Base-by-base conservation (phyloP, 64 coral and sea anemone genomes). In the Hydrozoanthus tunicans region DNA sequence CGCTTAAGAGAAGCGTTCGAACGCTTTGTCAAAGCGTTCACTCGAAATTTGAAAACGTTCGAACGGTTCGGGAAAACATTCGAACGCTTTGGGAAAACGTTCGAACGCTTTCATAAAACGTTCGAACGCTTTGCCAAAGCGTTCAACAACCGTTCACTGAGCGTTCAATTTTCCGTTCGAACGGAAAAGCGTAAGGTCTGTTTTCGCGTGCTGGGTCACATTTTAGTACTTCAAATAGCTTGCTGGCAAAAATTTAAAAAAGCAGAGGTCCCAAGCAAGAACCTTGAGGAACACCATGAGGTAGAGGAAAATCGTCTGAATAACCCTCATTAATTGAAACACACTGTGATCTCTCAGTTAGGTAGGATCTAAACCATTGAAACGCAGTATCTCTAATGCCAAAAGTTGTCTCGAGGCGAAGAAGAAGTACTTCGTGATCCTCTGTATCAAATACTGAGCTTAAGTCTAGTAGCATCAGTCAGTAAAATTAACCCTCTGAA, bases 401-500 rank as follows among this genome's bases (percentile, higher is more conserved):
- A 74, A 74, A 74, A 74, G 6, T 14, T 62, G 71, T 74, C 70
- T 73, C 70, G 15, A 6, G 70, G 15, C 70, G 70, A 73, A n/a
- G 26, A 6, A 73, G n/a, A 0, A 73, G 70, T 73, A 73, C 15
- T 8, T 14, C 15, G 0, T 73, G 70, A 73, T 73, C 6, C 70
- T 32, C 70, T 14, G 1, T 73, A 14, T 73, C 26, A 51, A 73
- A 2, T 51, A 26, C 70, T 3, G 13, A 14, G n/a, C 73, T 76
- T 20, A 76, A 20, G n/a, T 76, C 51, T 20, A 76, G 43, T 20
- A 76, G n/a, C 13, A 76, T 43, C 73, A 20, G 73, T 24, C 20
- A 20, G 20, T 20, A 20, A 66, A 66, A 66, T 10, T 66, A 17
- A 66, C 64, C 64, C 64, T 66, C 64, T 66, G 64, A 17, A 14